Evolutionary conservation across 2,888 invertebrate species (phyloP).

Genomic region (Hydropsyche betteni): DNA sequence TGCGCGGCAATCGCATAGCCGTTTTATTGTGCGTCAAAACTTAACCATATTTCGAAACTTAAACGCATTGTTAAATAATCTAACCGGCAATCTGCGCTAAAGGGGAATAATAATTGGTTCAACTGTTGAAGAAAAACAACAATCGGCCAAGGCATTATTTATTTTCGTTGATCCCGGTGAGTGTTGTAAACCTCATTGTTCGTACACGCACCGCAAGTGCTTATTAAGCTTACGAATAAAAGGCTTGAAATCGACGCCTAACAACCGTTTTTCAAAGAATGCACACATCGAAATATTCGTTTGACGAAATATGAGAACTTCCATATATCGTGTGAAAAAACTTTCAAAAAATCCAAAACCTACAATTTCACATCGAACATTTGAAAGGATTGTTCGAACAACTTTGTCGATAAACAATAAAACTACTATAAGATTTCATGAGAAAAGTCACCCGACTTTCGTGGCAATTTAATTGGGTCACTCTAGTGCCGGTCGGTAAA

Average conservation of each 20-base stretch:
- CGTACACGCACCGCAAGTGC: slow-evolving; percentile 24
- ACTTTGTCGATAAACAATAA: neutral
- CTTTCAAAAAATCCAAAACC: neutral
- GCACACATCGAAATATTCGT: neutral
- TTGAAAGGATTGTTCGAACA: neutral
- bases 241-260: slow-evolving; percentile 23
- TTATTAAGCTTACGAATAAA: slow-evolving; percentile 35
- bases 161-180: slow-evolving; percentile 13
- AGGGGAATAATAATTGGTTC: slow-evolving; percentile 46
- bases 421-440: slow-evolving; percentile 43
- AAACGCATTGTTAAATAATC: slow-evolving; percentile 48
- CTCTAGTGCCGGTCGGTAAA: slow-evolving; percentile 39
- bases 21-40: slow-evolving; percentile 29
- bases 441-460: slow-evolving; percentile 43
- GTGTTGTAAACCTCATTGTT: slow-evolving; percentile 43
- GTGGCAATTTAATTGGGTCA: slow-evolving; percentile 46
- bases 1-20: neutral
- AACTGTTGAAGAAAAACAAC: slow-evolving; percentile 35
- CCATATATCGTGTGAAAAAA: slow-evolving; percentile 11
- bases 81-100: slow-evolving; percentile 48
- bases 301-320: slow-evolving; percentile 18
- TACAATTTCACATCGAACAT: neutral
- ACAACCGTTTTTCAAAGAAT: slow-evolving; percentile 4
- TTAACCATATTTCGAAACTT: slow-evolving; percentile 33
- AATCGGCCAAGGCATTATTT: neutral